phyloP scores from a whole-genome alignment of 2,797 vertebrate species.

The Kryptolebias ocellatus region DNA sequence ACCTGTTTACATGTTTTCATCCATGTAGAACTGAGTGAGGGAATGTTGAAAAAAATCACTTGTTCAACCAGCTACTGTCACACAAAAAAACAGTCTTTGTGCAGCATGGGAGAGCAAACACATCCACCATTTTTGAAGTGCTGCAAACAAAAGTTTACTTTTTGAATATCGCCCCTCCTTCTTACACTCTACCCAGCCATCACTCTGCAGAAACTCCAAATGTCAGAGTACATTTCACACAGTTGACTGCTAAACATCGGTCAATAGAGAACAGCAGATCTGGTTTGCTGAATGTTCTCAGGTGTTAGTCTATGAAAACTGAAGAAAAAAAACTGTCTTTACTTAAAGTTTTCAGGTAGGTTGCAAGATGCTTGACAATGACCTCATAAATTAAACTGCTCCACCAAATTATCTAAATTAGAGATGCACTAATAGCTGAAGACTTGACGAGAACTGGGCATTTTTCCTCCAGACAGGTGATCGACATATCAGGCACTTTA shows the following conservation, averaged over 20 bases:
- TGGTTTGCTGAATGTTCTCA: too few species aligned
- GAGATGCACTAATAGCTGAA: too few species aligned
- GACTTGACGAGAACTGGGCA: too few species aligned
- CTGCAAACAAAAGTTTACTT: conserved; percentile 2
- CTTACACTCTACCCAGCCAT: neutral
- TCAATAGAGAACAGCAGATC: neutral
- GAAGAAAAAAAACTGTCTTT: neutral
- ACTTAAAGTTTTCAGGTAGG: neutral
- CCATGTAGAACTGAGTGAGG: too few species aligned
- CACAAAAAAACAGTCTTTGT: neutral
- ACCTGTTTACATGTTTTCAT: too few species aligned
- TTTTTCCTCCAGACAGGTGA: too few species aligned
- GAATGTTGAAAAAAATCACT: too few species aligned
- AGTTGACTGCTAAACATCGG: neutral
- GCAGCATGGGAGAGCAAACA: neutral
- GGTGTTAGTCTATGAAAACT: neutral
- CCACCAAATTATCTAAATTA: too few species aligned
- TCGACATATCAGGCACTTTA: too few species aligned
- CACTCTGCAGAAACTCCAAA: neutral
- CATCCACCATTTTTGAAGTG: neutral
- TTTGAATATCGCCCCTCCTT: neutral
- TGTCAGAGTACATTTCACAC: neutral
- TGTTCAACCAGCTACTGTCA: too few species aligned
- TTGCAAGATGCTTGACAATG: neutral
- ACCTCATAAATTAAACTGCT: too few species aligned